Conservation (phyloP, 1,140 invertebrate species). For the Heliconius melpomene region DNA sequence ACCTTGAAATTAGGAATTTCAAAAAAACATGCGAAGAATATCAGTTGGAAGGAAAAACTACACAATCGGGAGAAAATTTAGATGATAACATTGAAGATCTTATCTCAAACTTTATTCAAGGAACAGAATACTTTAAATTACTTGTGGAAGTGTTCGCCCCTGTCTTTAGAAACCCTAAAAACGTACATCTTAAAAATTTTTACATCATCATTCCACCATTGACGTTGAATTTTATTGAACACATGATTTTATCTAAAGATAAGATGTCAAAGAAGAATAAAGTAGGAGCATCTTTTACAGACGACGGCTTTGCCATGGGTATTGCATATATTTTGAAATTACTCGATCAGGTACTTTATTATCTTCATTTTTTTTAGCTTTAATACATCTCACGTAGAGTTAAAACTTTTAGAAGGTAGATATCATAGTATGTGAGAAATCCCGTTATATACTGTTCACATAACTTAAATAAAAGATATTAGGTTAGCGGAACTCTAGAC, state of each 20-base stretch:
- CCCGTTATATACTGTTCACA: too few relatives aligned
- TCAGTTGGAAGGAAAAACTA: conserved; percentile 82
- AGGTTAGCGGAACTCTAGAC: too few relatives aligned
- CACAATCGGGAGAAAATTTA: conserved; percentile 86
- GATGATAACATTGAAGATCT: conserved; percentile 90
- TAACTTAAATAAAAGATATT: too few relatives aligned
- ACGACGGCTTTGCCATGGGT: conserved; percentile 99
- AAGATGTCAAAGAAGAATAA: conserved; percentile 95
- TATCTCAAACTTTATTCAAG: conserved; percentile 93
- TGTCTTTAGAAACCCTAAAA: conserved; percentile 92
- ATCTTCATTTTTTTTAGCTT: conserved; percentile 66
- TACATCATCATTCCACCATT: conserved; percentile 96
- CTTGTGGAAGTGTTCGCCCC: conserved; percentile 96
- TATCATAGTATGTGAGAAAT: too few relatives aligned
- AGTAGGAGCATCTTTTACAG: conserved; percentile 93
- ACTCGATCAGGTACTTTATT: conserved; percentile 82
- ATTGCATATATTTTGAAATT: conserved; percentile 88
- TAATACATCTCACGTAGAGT: too few relatives aligned
- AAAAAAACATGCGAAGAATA: conserved; percentile 82
- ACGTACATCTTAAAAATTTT: conserved; percentile 96
- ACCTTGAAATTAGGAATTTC: conserved; percentile 88
- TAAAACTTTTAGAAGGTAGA: too few relatives aligned
- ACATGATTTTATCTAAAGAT: conserved; percentile 95
- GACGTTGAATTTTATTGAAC: conserved; percentile 97
- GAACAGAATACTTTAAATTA: conserved; percentile 97